Base-by-base conservation (phyloP, 2,888 invertebrate species). In the Chrysina gloriosa region DNA sequence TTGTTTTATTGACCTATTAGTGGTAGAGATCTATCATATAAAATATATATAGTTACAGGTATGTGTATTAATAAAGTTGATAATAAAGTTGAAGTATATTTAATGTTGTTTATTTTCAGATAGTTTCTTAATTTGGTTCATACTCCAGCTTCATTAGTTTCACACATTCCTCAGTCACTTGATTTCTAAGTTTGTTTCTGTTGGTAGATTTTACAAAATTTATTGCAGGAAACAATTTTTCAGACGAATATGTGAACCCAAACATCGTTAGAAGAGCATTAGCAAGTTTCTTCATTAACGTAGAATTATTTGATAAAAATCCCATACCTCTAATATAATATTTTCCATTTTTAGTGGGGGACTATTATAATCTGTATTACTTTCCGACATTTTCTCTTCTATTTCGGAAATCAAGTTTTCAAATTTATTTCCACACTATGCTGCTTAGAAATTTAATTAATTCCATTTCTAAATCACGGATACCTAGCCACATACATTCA, bases 351-450 rank as follows among this genome's bases (percentile, higher is more conserved):
- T 65, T 50, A 65, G 4, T 25, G 34, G 50, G 34, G 36, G 34
- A 65, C 52, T 52, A 52, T 16, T 52, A 65, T 31, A 34, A 65
- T 65, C 36, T 63, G 48, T 25, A 65, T 34, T 52, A 52, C 50
- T 48, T 48, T 48, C 52, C 50, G 3, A 42, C 31, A 58, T 3
- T 58, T 45, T 66, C 58, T 27, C 66, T 45, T 58, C 52, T 52
- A 65, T 14, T 58, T 34, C 39, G 11, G 58, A 58, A 36, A 58
- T 58, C 21, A 58, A 79, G 72, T 83, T 78, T 7, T 83, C 79
- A 69, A 80, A 81, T 63, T 83, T 75, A 29, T 27, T 68, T 68
- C 67, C 52, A 36, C 34, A 63, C 47, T 63, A 63, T 25, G 11
- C 63, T 63, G 63, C 63, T 63, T 63, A 9, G 47, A 63, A 63